These are phyloP conservation scores for Bruchidius siliquastri DNA, from an alignment of 2,888 invertebrate genomes.

Conservation along the genomic window DNA sequence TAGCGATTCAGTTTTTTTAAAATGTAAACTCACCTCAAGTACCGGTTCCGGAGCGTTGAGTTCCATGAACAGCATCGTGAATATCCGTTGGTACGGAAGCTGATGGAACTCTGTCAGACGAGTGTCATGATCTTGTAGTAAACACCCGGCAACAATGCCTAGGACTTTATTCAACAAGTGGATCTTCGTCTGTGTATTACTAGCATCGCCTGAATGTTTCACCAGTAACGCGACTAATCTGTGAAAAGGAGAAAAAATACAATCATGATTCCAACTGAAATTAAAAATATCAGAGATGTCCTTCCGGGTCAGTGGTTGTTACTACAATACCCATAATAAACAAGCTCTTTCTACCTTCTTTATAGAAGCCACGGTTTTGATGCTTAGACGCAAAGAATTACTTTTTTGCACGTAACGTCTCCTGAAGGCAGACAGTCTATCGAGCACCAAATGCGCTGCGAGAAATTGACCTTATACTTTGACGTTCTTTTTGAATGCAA, in stretches of 20 bases:
- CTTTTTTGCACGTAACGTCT: too few species aligned
- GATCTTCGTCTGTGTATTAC: slow-evolving; percentile 92
- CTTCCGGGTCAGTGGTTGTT: too few species aligned
- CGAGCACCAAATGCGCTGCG: too few species aligned
- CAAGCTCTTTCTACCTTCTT: too few species aligned
- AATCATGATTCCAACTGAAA: neutral
- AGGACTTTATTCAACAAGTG: slow-evolving; percentile 84
- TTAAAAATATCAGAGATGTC: too few species aligned
- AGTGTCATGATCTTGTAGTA: slow-evolving; percentile 94
- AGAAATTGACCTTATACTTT: too few species aligned
- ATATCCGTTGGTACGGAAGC: slow-evolving; percentile 93
- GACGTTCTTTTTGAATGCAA: too few species aligned
- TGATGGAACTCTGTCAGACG: slow-evolving; percentile 90
- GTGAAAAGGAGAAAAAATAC: neutral
- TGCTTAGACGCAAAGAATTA: too few species aligned
- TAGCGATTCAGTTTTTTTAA: too few species aligned
- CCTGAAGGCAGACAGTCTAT: too few species aligned
- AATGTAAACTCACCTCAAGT: slow-evolving; percentile 62
- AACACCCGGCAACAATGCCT: slow-evolving; percentile 92
- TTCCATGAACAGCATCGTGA: slow-evolving; percentile 95
- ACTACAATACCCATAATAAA: too few species aligned
- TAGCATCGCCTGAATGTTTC: slow-evolving; percentile 85
- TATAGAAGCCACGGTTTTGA: too few species aligned
- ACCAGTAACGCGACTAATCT: slow-evolving; percentile 85
- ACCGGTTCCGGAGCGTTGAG: slow-evolving; percentile 91